A percentile compares a stretch with the other conserved stretches of the same genome.
These are phyloP conservation scores for Phaonia tiefii DNA, from an alignment of 2,888 invertebrate species.

Conservation along the genomic window DNA sequence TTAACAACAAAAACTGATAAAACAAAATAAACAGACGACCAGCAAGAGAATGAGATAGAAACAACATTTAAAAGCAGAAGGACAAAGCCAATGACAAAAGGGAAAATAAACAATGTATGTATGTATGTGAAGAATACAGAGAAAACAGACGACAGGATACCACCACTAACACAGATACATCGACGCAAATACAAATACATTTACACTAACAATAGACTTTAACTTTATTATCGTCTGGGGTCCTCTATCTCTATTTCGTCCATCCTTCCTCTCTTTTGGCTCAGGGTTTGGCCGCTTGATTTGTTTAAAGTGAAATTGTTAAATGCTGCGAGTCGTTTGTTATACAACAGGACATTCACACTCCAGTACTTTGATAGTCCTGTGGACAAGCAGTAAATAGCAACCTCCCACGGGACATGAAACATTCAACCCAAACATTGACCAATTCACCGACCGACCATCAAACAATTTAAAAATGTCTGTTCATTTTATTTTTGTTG, in stretches of 20 bases:
- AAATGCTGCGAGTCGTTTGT: neutral
- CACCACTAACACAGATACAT: constrained; percentile 28
- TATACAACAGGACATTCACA: neutral
- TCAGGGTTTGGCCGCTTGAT: neutral
- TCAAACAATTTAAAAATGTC: too few relatives aligned
- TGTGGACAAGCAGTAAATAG: neutral
- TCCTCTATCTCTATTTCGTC: neutral
- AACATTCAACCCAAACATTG: neutral
- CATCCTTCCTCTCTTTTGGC: constrained; percentile 10
- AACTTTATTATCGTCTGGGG: constrained; percentile 51
- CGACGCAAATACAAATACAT: neutral
- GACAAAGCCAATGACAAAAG: neutral
- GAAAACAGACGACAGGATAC: constrained; percentile 13
- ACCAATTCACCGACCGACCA: neutral
- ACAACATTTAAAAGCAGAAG: neutral
- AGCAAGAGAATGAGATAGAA: too few relatives aligned
- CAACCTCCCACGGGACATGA: neutral
- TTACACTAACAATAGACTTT: constrained; percentile 39
- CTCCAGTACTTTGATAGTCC: neutral
- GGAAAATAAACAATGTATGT: neutral
- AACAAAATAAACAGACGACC: constrained; percentile 30
- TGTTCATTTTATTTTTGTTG: constrained; percentile 3
- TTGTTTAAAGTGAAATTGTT: constrained; percentile 9
- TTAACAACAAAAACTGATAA: constrained; percentile 40
- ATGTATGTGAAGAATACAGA: neutral